phyloP scores from a whole-genome alignment of 2,888 invertebrate species.

The Phyto melanocephala region DNA sequence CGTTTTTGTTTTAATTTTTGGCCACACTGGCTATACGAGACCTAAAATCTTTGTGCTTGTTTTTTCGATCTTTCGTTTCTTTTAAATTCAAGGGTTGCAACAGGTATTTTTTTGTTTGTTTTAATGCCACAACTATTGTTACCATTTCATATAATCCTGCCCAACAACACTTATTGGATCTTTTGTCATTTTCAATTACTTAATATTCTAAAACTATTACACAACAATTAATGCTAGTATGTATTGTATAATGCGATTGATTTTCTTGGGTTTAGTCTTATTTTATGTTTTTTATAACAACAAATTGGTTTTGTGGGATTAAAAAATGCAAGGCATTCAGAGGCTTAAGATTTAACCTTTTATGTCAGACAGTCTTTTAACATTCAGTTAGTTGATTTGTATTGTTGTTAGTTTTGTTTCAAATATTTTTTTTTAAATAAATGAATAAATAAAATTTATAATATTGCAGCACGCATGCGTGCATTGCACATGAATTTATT shows the following conservation, averaged over 20 bases:
- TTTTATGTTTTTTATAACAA: too few relatives aligned
- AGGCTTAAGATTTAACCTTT: slow-evolving; percentile 35
- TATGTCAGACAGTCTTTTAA: slow-evolving; percentile 11
- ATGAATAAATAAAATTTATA: background rate
- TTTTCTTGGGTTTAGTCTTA: background rate
- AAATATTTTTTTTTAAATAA: background rate
- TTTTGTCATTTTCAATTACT: background rate
- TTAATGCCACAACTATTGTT: background rate
- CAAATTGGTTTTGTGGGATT: slow-evolving; percentile 29
- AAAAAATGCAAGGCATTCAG: slow-evolving; percentile 28
- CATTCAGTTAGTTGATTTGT: background rate
- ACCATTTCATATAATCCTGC: background rate
- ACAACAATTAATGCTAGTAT: background rate
- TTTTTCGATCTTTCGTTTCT: background rate
- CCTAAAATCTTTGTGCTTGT: too few relatives aligned
- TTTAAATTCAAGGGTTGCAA: slow-evolving; percentile 12
- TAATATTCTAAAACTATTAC: slow-evolving; percentile 11
- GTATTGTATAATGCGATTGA: background rate
- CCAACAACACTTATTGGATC: background rate
- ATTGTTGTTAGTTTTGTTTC: background rate
- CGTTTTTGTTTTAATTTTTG: too few relatives aligned
- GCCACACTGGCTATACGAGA: too few relatives aligned
- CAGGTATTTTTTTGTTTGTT: background rate
- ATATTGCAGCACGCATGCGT: slow-evolving; percentile 4
- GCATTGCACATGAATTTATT: slow-evolving; percentile 7